Evolutionary conservation across 2,797 vertebrate species (phyloP).

Genomic region (Potorous gilbertii): DNA sequence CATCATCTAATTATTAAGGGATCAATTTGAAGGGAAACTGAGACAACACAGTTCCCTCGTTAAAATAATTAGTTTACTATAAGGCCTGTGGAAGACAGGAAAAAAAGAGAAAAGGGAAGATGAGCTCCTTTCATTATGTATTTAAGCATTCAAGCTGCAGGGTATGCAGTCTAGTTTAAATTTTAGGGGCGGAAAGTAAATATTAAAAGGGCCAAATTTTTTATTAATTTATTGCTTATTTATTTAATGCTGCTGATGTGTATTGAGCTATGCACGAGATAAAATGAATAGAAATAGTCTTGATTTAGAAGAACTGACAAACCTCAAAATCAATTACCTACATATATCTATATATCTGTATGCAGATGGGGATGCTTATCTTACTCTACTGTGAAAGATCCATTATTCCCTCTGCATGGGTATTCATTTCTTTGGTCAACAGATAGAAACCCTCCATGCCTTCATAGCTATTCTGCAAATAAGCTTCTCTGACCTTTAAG

Average conservation of each 20-base stretch:
- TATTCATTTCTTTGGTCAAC: not conserved
- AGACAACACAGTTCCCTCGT: not conserved
- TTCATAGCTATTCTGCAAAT: not conserved
- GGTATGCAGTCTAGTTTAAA: slow-evolving; percentile 41
- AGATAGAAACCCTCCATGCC: not conserved
- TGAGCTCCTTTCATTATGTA: slow-evolving; percentile 16
- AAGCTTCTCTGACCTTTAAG: not conserved
- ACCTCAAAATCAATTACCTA: not conserved
- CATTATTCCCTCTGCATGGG: not conserved
- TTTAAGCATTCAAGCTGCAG: slow-evolving; percentile 49
- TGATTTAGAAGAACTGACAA: slow-evolving; percentile 27
- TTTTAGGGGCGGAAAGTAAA: slow-evolving; percentile 63
- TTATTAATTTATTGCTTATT: slow-evolving; percentile 69
- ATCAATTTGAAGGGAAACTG: slow-evolving; percentile 23
- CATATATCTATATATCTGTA: not conserved
- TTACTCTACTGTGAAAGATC: not conserved
- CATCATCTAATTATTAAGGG: slow-evolving; percentile 29
- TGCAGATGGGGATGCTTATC: not conserved
- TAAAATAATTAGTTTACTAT: slow-evolving; percentile 50
- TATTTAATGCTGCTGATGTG: slow-evolving; percentile 58
- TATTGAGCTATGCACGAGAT: slow-evolving; percentile 38
- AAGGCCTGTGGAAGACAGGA: not conserved
- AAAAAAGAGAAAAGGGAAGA: not conserved
- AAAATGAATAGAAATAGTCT: slow-evolving; percentile 56
- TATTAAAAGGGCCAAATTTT: slow-evolving; percentile 60